These are phyloP conservation scores for Siniperca obscura DNA, from an alignment of 2,797 vertebrate species.

Conservation along the genomic window DNA sequence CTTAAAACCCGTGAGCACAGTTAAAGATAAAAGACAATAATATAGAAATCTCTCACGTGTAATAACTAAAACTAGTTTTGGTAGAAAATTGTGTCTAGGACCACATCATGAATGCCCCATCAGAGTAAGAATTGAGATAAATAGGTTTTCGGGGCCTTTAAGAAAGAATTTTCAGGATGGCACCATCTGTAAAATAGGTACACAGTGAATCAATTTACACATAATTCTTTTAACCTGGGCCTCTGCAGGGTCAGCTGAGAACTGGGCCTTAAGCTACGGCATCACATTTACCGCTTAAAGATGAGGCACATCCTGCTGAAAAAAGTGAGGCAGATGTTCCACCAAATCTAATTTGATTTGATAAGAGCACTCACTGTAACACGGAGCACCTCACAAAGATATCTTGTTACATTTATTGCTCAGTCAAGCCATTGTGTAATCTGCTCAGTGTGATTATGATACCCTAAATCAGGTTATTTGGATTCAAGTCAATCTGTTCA, in stretches of 20 bases:
- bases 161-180: neutral
- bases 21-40: neutral
- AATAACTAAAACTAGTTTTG: conserved; percentile 3
- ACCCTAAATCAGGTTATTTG: conserved; percentile 83
- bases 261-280: conserved; percentile 9
- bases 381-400: conserved; percentile 72
- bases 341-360: conserved; percentile 80
- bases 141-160: neutral
- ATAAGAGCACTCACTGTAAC: conserved; percentile 77
- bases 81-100: neutral
- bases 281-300: conserved; percentile 50
- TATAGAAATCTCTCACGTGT: neutral
- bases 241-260: conserved; percentile 37
- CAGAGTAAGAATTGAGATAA: neutral
- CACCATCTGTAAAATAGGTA: conserved; percentile 11
- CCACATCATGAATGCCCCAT: neutral
- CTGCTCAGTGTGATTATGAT: conserved; percentile 77
- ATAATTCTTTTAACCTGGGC: conserved; percentile 30
- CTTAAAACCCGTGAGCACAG: neutral
- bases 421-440: conserved; percentile 80
- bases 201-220: conserved; percentile 4
- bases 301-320: conserved; percentile 42
- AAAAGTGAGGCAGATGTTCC: conserved; percentile 81
- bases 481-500: conserved; percentile 78
- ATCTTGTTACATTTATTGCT: conserved; percentile 79